phyloP scores from a whole-genome alignment of 2,797 vertebrate species.

The Hoplostethus mediterraneus region DNA sequence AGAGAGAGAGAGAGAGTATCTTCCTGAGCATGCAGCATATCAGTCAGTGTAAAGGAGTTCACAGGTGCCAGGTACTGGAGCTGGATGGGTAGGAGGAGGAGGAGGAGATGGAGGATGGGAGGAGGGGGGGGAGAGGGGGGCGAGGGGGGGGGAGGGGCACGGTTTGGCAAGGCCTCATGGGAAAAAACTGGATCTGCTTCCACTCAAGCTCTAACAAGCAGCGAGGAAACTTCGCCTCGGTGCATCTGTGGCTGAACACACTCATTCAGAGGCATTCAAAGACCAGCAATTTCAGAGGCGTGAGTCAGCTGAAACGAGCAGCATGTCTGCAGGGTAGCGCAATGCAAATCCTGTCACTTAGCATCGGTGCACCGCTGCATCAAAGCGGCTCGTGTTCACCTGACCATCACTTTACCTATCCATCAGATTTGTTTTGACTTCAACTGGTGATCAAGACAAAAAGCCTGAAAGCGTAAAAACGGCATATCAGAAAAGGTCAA shows the following conservation, averaged over 20 bases:
- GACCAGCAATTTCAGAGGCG: slow-evolving; percentile 70
- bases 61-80: slow-evolving; percentile 86
- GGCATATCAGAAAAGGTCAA: too few relatives aligned
- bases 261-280: slow-evolving; percentile 72
- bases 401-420: slow-evolving; percentile 51
- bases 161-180: slow-evolving; percentile 83
- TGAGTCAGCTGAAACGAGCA: slow-evolving; percentile 76
- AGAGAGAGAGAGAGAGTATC: slow-evolving; percentile 38
- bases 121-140: slow-evolving; percentile 29
- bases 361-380: slow-evolving; percentile 38
- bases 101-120: slow-evolving; percentile 24
- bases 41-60: slow-evolving; percentile 80
- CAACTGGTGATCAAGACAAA: slow-evolving; percentile 37
- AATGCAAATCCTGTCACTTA: slow-evolving; percentile 32
- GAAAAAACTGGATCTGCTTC: slow-evolving; percentile 85
- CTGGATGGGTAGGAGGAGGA: slow-evolving; percentile 70
- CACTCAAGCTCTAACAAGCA: slow-evolving; percentile 86
- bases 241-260: slow-evolving; percentile 77
- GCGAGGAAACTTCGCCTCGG: slow-evolving; percentile 78
- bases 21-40: slow-evolving; percentile 54
- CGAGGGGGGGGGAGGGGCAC: slow-evolving; percentile 48
- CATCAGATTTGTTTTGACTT: background rate
- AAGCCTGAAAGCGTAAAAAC: background rate
- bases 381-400: slow-evolving; percentile 37
- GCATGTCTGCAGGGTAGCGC: slow-evolving; percentile 65